Percentiles rank a stretch among this genome's conserved stretches.
These are phyloP conservation scores for Acleris holmiana DNA, from an alignment of 2,888 invertebrate species.

Conservation along the genomic window DNA sequence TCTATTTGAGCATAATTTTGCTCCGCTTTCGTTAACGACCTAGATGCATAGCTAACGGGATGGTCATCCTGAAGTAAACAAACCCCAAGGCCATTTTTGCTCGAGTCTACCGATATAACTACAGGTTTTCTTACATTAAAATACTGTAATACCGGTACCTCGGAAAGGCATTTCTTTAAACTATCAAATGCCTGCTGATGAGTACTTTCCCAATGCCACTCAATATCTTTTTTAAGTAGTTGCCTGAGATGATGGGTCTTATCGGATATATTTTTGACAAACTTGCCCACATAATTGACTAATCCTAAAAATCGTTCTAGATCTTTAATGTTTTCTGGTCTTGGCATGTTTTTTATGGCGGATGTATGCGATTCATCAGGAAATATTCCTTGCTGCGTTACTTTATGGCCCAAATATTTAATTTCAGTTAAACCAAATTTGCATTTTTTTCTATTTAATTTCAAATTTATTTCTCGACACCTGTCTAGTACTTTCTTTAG, in stretches of 20 bases:
- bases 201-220: neutral
- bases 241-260: neutral
- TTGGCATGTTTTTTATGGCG: neutral
- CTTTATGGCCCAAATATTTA: slow-evolving; percentile 4
- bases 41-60: slow-evolving; percentile 25
- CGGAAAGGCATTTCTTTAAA: neutral
- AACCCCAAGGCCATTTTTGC: too few species aligned
- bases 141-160: slow-evolving; percentile 26
- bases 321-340: slow-evolving; percentile 1
- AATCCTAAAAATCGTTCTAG: slow-evolving; percentile 4
- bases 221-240: neutral
- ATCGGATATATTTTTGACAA: slow-evolving; percentile 8
- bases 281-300: slow-evolving; percentile 1
- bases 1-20: slow-evolving; percentile 22
- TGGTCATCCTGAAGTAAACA: slow-evolving; percentile 17
- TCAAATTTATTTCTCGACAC: slow-evolving; percentile 5
- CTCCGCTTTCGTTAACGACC: slow-evolving; percentile 20
- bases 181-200: neutral
- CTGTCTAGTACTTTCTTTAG: slow-evolving; percentile 2
- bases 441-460: slow-evolving; percentile 3
- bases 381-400: neutral
- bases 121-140: slow-evolving; percentile 21
- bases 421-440: slow-evolving; percentile 2
- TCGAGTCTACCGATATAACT: slow-evolving; percentile 25
- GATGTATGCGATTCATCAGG: slow-evolving; percentile 9